Evolutionary conservation across 2,888 invertebrate genomes (phyloP), one percentile per base, ranked within the genome.

Genomic region (Nasonia oneida): DNA sequence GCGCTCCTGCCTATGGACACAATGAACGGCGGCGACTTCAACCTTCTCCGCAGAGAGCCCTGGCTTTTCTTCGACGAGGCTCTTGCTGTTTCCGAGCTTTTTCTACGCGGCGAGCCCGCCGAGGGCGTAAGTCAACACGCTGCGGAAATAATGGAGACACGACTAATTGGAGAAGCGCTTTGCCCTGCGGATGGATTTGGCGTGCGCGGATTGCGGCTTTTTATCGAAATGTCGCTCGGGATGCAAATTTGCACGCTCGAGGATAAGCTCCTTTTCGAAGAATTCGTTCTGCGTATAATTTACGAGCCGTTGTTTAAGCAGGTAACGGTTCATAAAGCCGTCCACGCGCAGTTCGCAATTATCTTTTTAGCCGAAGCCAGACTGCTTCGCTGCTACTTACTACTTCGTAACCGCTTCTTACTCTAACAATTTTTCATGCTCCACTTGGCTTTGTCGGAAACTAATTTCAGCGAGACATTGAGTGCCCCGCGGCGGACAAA

Each of bases 351-450:
- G 14, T 76, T 76, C 39, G n/a, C n/a, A 39, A 37, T 37, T 57
- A 70, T 23, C 53, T 47, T 67, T 47, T 33, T 3, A 42, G 29
- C 33, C 57, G n/a, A 64, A 57, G 57, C 15, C 12, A 33, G 33
- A 67, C 23, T 29, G 10, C 64, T 64, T 64, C 5, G 18, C 23
- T 23, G 64, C 64, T 29, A 29, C 73, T 50, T 61, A 29, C 47
- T 83, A 53, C 29, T 47, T 67, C 5, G 53, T n/a, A 77, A 57
- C 76, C n/a, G 33, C 76, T 76, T 77, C 77, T 83, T 83, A 77
- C n/a, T 70, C 18, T 14, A 33, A 47, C 47, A 57, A 77, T 83
- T 77, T 83, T 29, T 71, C 33, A 57, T 77, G 42, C 77, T 71
- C 47, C 39, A 71, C 42, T 71, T 53, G 39, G n/a, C n/a, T 57